Evolutionary conservation across 2,113 vertebrate species (phyloP).

Genomic region (Amblyopsis rosae): DNA sequence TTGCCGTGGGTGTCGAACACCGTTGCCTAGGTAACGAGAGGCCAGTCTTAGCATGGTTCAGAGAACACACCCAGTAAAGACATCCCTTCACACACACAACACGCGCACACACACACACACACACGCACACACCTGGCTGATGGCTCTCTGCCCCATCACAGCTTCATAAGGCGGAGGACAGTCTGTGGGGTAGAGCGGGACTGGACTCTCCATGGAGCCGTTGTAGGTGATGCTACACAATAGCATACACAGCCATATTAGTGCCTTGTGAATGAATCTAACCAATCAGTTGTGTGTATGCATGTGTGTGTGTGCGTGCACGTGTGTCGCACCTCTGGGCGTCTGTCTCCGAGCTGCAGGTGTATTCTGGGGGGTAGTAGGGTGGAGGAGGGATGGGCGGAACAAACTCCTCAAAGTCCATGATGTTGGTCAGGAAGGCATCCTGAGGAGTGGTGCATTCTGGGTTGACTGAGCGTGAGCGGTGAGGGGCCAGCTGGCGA

Average conservation of each 20-base stretch:
- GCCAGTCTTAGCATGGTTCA: conserved; percentile 15
- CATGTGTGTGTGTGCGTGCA: conserved; percentile 5
- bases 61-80: conserved; percentile 5
- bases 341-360: conserved; percentile 95
- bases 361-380: conserved; percentile 96
- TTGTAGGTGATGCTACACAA: conserved; percentile 91
- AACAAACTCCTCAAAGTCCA: conserved; percentile 96
- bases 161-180: conserved; percentile 94
- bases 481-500: conserved; percentile 87
- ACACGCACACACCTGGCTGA: conserved; percentile 82
- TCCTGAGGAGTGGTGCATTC: conserved; percentile 91
- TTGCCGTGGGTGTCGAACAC: conserved; percentile 85
- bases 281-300: background rate
- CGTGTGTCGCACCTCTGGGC: conserved; percentile 84
- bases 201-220: conserved; percentile 95
- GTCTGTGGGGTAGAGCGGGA: conserved; percentile 92
- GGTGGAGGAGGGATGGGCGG: conserved; percentile 93
- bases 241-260: conserved; percentile 4
- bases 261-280: background rate
- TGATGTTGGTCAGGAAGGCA: conserved; percentile 88
- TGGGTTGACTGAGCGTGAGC: conserved; percentile 85
- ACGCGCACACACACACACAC: background rate
- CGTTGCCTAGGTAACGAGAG: conserved; percentile 79
- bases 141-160: conserved; percentile 89
- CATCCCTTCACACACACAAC: background rate